Evolutionary conservation across 1,140 invertebrate species (phyloP).

Genomic region (Macrosteles quadrilineatus): DNA sequence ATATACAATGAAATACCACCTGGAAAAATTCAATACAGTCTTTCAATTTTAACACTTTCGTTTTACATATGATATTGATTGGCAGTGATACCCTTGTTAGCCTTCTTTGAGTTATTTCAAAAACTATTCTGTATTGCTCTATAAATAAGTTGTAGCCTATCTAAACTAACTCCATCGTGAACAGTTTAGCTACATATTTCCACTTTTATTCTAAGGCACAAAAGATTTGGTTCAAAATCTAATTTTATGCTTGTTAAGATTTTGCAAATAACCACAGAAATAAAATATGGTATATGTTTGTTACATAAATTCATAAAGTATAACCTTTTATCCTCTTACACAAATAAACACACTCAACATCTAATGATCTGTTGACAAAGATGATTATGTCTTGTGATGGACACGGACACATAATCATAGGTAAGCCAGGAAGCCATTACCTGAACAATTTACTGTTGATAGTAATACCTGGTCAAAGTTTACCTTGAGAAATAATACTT

Average conservation of each 20-base stretch:
- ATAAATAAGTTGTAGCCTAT: not conserved
- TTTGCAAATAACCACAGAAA: not conserved
- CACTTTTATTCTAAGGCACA: conserved; percentile 6
- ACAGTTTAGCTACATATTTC: not conserved
- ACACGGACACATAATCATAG: no score
- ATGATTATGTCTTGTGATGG: no score
- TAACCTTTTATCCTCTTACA: not conserved
- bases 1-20: not conserved
- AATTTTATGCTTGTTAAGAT: no score
- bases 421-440: no score
- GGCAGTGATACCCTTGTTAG: not conserved
- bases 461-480: no score
- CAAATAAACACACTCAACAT: not conserved
- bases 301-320: not conserved
- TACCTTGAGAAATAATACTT: no score
- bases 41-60: not conserved
- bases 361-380: no score
- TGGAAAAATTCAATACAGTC: not conserved
- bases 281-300: not conserved
- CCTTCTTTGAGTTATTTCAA: not conserved
- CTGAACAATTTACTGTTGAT: no score
- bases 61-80: not conserved
- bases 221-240: conserved; percentile 18
- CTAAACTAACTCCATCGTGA: not conserved
- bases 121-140: conserved; percentile 1